phyloP scores from a whole-genome alignment of 2,888 invertebrate genomes.

The Macaria liturata region DNA sequence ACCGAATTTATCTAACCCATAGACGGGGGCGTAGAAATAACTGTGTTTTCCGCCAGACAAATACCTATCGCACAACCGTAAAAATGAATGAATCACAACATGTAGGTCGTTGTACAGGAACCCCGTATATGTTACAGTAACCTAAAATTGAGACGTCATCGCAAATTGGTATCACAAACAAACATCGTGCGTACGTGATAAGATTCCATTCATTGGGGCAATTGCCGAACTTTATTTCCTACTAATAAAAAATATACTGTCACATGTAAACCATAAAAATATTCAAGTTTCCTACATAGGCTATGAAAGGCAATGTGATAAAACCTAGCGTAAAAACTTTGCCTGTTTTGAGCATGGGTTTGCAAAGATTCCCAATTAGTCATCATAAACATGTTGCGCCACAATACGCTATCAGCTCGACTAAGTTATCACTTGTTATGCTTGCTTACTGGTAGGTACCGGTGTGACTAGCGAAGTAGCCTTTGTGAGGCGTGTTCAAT shows the following conservation, averaged over 20 bases:
- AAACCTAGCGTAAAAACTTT: constrained; percentile 13
- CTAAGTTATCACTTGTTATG: neutral
- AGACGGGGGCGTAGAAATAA: constrained; percentile 49
- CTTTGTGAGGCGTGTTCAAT: neutral
- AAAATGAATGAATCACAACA: constrained; percentile 71
- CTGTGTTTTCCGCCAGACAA: constrained; percentile 45
- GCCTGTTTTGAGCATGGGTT: neutral
- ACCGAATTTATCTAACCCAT: constrained; percentile 47
- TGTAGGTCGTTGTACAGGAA: constrained; percentile 71
- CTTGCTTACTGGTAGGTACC: neutral
- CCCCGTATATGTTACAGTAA: constrained; percentile 67
- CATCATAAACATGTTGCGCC: constrained; percentile 8
- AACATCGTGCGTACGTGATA: constrained; percentile 61
- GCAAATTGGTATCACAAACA: constrained; percentile 70
- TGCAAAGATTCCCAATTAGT: constrained; percentile 14
- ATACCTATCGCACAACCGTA: constrained; percentile 49
- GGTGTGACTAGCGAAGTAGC: too few species aligned
- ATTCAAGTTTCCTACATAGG: too few species aligned
- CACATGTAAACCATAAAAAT: too few species aligned
- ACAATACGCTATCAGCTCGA: constrained; percentile 1
- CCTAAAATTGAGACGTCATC: constrained; percentile 73
- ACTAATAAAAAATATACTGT: too few species aligned
- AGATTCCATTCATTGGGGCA: constrained; percentile 60
- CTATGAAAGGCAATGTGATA: constrained; percentile 8
- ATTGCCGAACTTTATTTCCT: constrained; percentile 32